Conservation (phyloP, 2,797 vertebrate genomes). For the Pipistrellus kuhlii region DNA sequence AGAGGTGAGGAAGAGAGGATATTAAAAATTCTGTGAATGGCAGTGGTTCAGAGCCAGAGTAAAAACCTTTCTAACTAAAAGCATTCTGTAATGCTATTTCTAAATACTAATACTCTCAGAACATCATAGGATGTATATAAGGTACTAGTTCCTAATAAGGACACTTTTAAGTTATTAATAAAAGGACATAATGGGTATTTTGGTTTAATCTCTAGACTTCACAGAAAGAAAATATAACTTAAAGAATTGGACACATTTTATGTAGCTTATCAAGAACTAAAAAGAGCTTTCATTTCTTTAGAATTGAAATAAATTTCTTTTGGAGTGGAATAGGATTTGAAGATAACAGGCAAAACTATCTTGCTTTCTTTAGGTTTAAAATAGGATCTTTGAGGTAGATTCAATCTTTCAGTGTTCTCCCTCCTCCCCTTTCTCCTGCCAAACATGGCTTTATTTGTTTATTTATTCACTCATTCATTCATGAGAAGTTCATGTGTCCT, state of each 20-base stretch:
- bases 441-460: not conserved
- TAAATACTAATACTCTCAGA: not conserved
- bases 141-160: not conserved
- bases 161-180: constrained; percentile 4
- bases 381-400: not conserved
- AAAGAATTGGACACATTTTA: not conserved
- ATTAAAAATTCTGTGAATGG: constrained; percentile 1
- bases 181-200: not conserved
- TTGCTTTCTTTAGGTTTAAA: constrained; percentile 46
- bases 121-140: not conserved
- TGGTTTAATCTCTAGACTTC: not conserved
- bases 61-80: constrained; percentile 45
- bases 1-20: not conserved
- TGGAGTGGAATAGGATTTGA: not conserved
- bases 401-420: not conserved
- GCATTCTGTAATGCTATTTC: not conserved
- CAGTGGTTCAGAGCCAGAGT: not conserved
- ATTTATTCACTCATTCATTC: not conserved
- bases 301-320: not conserved
- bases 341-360: not conserved
- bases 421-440: not conserved
- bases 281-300: constrained; percentile 35
- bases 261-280: constrained; percentile 32
- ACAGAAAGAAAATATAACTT: constrained; percentile 34
- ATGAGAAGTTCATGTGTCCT: not conserved